A percentile compares a stretch with the other conserved stretches of the same genome.
phyloP scores from a whole-genome alignment of 2,113 vertebrate genomes.

The Poeciliopsis occidentalis region DNA sequence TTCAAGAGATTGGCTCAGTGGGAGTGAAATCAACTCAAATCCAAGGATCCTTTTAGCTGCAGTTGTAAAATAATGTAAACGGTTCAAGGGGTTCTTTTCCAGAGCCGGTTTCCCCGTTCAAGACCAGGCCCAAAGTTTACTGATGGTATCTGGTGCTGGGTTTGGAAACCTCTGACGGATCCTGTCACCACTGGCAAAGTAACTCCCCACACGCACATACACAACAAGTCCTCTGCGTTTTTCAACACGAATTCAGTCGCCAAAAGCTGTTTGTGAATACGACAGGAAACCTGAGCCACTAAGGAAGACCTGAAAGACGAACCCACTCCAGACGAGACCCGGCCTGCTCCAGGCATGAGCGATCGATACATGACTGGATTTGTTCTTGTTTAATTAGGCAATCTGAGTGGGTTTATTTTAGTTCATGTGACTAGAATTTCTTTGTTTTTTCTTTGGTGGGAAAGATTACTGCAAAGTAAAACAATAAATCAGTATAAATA shows the following conservation, averaged over 20 bases:
- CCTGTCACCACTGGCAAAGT: conserved; percentile 53
- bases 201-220: conserved; percentile 49
- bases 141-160: conserved; percentile 54
- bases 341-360: conserved; percentile 41
- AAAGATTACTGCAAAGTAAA: background rate
- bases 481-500: background rate
- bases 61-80: background rate
- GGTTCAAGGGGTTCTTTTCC: background rate
- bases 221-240: conserved; percentile 6
- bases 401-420: conserved; percentile 44
- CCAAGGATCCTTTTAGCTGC: background rate
- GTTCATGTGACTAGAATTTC: conserved; percentile 14
- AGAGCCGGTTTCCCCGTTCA: conserved; percentile 10
- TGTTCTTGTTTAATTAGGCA: conserved; percentile 48
- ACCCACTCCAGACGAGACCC: conserved; percentile 46
- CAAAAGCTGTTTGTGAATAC: background rate
- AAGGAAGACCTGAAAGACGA: background rate
- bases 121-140: conserved; percentile 20
- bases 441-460: background rate
- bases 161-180: conserved; percentile 46
- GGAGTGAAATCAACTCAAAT: background rate
- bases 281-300: conserved; percentile 16
- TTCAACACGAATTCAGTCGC: background rate
- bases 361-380: conserved; percentile 61
- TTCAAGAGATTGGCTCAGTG: background rate